Base-by-base conservation (phyloP, 2,888 invertebrate species). In the Lepidocyrtinus sp. region DNA sequence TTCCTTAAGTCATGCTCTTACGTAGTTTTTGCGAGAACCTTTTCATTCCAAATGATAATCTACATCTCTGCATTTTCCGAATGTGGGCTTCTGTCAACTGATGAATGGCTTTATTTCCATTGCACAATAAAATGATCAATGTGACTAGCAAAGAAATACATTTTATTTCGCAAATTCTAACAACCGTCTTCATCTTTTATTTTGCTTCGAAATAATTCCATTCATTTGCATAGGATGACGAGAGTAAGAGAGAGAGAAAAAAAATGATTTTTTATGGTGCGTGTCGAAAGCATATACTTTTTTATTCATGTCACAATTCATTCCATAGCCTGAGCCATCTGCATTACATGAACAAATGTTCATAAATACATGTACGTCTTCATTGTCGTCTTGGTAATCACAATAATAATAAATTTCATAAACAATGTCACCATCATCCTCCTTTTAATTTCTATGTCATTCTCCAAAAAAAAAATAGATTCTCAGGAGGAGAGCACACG, bases 71-170 rank as follows among this genome's bases (percentile, higher is more conserved):
- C 36, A 5, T 36, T 50, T 50, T 17, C 50, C 50, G 50, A 50
- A 50, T 50, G 50, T 50, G 50, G 15, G 50, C 50, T 50, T 12
- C 50, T 50, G 50, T 50, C 50, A 50, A 50, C 50, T 50, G 50
- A 50, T 50, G 50, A 50, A 50, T 50, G 15, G 50, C 50, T 50
- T 50, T 50, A 12, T 12, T n/a, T n/a, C n/a, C n/a, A n/a, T 50
- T 50, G 50, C 50, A 50, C 50, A 50, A 50, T 50, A 15, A 50
- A 50, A 50, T 50, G 50, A 50, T 50, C 50, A 50, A 50, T 50
- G 50, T 50, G 15, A 50, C 50, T 50, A 2, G 50, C 50, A 7
- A 15, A 50, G 5, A 36, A 12, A 2, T 50, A 50, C 50, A 12
- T 50, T 50, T 50, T 50, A 50, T 50, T 50, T 50, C 15, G 50